phyloP scores from a whole-genome alignment of 2,888 invertebrate genomes.

The Tricholauxania praeusta region DNA sequence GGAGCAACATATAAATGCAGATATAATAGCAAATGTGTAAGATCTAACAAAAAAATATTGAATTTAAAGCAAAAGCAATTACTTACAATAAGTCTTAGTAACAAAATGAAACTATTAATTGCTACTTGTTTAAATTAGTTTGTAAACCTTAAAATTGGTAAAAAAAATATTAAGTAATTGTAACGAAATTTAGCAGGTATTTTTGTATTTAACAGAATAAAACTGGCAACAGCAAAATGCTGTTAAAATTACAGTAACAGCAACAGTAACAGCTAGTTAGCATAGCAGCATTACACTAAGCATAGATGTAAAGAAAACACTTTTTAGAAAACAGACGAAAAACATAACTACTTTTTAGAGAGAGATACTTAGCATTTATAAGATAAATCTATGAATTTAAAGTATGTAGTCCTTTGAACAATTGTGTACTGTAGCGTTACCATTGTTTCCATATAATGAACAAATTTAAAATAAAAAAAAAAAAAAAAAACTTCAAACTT shows the following conservation, averaged over 20 bases:
- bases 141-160: not conserved
- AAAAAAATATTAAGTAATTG: not conserved
- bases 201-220: constrained; percentile 38
- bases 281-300: constrained; percentile 15
- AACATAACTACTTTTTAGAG: constrained; percentile 9
- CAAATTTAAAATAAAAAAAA: too few species aligned
- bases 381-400: constrained; percentile 30
- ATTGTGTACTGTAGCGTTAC: constrained; percentile 15
- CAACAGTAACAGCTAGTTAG: constrained; percentile 22
- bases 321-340: not conserved
- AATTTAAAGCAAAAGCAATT: constrained; percentile 21
- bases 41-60: not conserved
- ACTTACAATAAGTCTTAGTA: constrained; percentile 12
- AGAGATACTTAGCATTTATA: constrained; percentile 35
- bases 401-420: constrained; percentile 12
- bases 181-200: constrained; percentile 33
- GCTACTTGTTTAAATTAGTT: not conserved
- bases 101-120: constrained; percentile 3
- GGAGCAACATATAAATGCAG: too few species aligned
- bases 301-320: constrained; percentile 19
- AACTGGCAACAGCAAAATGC: constrained; percentile 10
- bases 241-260: constrained; percentile 22
- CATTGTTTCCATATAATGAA: constrained; percentile 13
- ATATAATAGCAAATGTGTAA: not conserved
- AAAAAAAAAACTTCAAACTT: constrained; percentile 18